phyloP scores from a whole-genome alignment of 2,113 vertebrate species.

The Notarius lentiginosus region DNA sequence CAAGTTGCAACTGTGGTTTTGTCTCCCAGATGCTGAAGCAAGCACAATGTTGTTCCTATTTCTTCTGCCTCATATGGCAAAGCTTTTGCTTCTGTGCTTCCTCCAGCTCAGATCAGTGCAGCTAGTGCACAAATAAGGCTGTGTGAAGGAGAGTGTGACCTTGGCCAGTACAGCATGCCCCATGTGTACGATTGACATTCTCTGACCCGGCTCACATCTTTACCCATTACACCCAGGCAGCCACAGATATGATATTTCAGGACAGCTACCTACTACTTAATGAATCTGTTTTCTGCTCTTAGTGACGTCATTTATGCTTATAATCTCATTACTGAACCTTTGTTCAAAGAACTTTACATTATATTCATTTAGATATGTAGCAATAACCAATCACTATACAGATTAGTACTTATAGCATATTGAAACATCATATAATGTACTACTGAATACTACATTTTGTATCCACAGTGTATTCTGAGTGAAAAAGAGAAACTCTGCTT shows the following conservation, averaged over 20 bases:
- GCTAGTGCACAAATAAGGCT: slow-evolving; percentile 48
- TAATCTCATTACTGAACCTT: neutral
- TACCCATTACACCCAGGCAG: slow-evolving; percentile 21
- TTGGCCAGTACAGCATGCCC: slow-evolving; percentile 15
- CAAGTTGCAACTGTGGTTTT: neutral
- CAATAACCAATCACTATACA: neutral
- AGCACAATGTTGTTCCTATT: slow-evolving; percentile 4
- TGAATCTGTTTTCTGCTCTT: neutral
- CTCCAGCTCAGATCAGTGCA: slow-evolving; percentile 20
- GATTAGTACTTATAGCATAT: neutral
- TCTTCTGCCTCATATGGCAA: slow-evolving; percentile 2
- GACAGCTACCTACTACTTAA: slow-evolving; percentile 14
- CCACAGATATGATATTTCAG: slow-evolving; percentile 34
- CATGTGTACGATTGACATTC: slow-evolving; percentile 45
- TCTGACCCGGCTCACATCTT: slow-evolving; percentile 35
- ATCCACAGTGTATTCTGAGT: neutral
- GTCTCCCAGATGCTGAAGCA: neutral
- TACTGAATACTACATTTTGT: neutral
- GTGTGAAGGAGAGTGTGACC: neutral
- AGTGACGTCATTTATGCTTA: neutral
- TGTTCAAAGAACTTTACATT: neutral
- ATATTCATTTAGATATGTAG: neutral
- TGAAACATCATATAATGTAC: neutral
- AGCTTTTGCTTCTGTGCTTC: slow-evolving; percentile 2
- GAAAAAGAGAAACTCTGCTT: neutral